A percentile compares a stretch with the other conserved stretches of the same genome.
phyloP scores from a whole-genome alignment of 2,888 invertebrate species.

The Drosophila diplacantha region DNA sequence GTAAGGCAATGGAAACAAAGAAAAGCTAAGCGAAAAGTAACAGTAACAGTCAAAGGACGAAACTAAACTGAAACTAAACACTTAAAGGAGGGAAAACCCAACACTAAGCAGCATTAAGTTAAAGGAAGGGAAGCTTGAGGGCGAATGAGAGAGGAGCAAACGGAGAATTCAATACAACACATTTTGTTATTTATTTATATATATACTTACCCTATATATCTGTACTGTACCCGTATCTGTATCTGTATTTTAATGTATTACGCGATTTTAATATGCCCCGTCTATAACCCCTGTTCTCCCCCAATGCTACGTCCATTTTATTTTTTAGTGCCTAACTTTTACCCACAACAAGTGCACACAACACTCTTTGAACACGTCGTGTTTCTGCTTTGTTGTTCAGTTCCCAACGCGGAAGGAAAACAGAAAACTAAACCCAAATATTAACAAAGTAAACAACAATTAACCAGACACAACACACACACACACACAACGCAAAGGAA shows the following conservation, averaged over 20 bases:
- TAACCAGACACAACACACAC: constrained; percentile 21
- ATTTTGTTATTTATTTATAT: constrained; percentile 38
- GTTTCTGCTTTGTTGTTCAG: constrained; percentile 17
- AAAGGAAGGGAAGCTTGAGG: neutral
- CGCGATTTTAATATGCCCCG: constrained; percentile 30
- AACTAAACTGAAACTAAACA: constrained; percentile 7
- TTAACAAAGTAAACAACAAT: constrained; percentile 35
- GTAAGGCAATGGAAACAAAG: constrained; percentile 22
- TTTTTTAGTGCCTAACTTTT: constrained; percentile 19
- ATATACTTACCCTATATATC: constrained; percentile 24
- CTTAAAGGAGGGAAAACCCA: neutral
- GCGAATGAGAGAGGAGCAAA: neutral
- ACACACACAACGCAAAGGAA: constrained; percentile 16
- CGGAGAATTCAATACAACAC: constrained; percentile 11
- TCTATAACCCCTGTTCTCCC: neutral
- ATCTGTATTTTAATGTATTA: constrained; percentile 41
- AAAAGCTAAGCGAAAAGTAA: constrained; percentile 18
- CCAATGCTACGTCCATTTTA: constrained; percentile 20
- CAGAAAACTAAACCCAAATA: constrained; percentile 28
- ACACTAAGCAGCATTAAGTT: constrained; percentile 7
- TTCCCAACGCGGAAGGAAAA: constrained; percentile 14
- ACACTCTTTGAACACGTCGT: constrained; percentile 8
- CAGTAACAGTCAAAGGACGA: constrained; percentile 6
- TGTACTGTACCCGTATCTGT: constrained; percentile 11
- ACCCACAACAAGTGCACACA: neutral